Base-by-base conservation (phyloP, 2,888 invertebrate species). In the Eilema depressum region DNA sequence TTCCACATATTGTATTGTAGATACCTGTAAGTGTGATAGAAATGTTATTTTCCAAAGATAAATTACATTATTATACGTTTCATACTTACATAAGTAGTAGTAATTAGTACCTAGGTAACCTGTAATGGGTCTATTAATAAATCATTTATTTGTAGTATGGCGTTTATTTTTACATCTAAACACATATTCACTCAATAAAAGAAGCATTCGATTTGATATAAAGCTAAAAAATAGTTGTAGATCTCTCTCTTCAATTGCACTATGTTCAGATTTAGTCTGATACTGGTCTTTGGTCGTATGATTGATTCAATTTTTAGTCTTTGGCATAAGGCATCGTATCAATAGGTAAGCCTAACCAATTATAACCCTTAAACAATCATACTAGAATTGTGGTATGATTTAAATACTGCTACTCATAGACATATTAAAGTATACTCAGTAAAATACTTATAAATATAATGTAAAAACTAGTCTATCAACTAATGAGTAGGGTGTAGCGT, bases 81-180 rank as follows among this genome's bases (percentile, higher is more conserved):
- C 53, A 53, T 59, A 59, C 59, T 26, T 28, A 59, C 59, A 59
- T 59, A 59, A 10, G 20, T 47, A 1, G 47, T 47, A 53, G 61
- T 30, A 28, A 26, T 61, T 28, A 26, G 4, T 20, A n/a, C n/a
- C n/a, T n/a, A 20, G n/a, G 23, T 33, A n/a, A 20, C 10, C 41
- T 66, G 66, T 59, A 60, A 66, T 37, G 26, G 26, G 0, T 20
- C 17, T 25, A 60, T 59, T 26, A 66, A 66, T 41, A 41, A 66
- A 66, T 59, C n/a, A 66, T 12, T 66, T 7, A 3, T 59, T 26
- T 59, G n/a, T 41, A 57, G n/a, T 41, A 60, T 60, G 66, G 41
- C 66, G 3, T 66, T 66, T 66, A 66, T 37, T 66, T n/a, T n/a
- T 60, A n/a, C 12, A 11, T 12, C 8, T 10, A 25, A 25, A 26